Base-by-base conservation (phyloP, 2,797 vertebrate species). In the Esox masquinongy region DNA sequence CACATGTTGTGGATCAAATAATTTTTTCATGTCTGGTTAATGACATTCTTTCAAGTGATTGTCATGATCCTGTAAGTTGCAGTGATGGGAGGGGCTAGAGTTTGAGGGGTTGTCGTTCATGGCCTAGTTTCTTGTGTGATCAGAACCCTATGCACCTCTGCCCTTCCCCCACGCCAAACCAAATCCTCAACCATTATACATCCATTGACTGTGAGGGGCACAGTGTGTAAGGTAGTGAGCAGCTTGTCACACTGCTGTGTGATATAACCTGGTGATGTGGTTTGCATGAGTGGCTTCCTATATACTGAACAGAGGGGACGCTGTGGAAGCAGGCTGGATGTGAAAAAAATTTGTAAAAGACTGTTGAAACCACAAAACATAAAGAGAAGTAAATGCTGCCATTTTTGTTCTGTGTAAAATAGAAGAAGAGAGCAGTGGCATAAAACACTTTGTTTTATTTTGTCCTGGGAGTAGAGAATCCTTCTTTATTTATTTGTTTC, bases 81-180 rank as follows among this genome's bases (percentile, higher is more conserved):
- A 75, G 85, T 80, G 47, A 91, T 72, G 83, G 84, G 83, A 86
- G 79, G 83, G 63, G 86, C 79, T 64, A 72, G 72, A 70, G 77
- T 50, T 64, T 29, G 73, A 79, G 85, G 83, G 84, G 80, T 84
- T 84, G 89, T 92, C 87, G 86, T 83, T 92, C 91, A 90, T 93
- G 92, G 91, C 93, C 93, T 94, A 93, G 92, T 94, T 94, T 93
- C 89, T 87, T 91, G 92, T 93, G 91, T 94, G 92, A 94, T 95
- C 92, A 93, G 90, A 92, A 93, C 92, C 93, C 90, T 93, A 92
- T 92, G 91, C 90, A 92, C 90, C 91, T 91, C 92, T 90, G 90
- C 93, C 91, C 93, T 91, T 92, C 91, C 90, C 91, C 94, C 93
- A 93, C 83, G 89, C 87, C 72, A 90, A 89, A 92, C 90, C 92